Conservation (phyloP, 1,140 invertebrate genomes). For the Zaprionus nigranus region DNA sequence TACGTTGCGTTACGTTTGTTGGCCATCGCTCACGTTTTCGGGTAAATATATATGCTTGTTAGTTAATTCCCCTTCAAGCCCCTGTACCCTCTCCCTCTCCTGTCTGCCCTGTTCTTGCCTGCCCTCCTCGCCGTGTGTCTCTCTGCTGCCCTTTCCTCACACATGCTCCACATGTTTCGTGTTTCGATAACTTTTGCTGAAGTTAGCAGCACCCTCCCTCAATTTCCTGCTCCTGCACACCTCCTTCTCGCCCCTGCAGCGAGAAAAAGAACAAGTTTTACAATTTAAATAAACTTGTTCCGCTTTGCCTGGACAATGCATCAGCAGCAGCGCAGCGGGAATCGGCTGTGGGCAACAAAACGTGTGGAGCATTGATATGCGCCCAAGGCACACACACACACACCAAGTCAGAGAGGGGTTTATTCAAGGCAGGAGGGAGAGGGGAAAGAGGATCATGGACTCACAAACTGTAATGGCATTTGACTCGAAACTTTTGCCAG, state of each 20-base stretch:
- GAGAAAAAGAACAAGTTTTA: constrained; percentile 60
- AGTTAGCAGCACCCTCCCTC: constrained; percentile 17
- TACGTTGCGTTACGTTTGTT: not conserved
- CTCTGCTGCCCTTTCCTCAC: constrained; percentile 19
- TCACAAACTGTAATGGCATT: constrained; percentile 78
- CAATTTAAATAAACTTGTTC: constrained; percentile 82
- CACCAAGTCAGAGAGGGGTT: not conserved
- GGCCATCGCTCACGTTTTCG: constrained; percentile 3
- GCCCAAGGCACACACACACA: constrained; percentile 54
- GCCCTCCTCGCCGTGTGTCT: not conserved
- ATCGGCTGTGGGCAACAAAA: constrained; percentile 38
- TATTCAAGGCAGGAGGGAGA: not conserved
- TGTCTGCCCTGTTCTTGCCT: no score
- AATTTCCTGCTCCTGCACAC: not conserved
- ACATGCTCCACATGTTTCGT: constrained; percentile 58
- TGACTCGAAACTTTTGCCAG: constrained; percentile 77
- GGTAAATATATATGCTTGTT: constrained; percentile 29
- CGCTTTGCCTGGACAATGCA: constrained; percentile 67
- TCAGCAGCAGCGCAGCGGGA: constrained; percentile 14
- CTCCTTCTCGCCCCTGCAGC: not conserved
- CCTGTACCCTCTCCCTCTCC: not conserved
- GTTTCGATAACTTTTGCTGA: constrained; percentile 69
- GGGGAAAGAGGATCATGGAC: constrained; percentile 32
- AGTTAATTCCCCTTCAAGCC: constrained; percentile 26
- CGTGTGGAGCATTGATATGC: constrained; percentile 75